Evolutionary conservation across 1,140 invertebrate genomes (phyloP), one percentile per base, ranked within the genome.

Genomic region (Cephus cinctus): DNA sequence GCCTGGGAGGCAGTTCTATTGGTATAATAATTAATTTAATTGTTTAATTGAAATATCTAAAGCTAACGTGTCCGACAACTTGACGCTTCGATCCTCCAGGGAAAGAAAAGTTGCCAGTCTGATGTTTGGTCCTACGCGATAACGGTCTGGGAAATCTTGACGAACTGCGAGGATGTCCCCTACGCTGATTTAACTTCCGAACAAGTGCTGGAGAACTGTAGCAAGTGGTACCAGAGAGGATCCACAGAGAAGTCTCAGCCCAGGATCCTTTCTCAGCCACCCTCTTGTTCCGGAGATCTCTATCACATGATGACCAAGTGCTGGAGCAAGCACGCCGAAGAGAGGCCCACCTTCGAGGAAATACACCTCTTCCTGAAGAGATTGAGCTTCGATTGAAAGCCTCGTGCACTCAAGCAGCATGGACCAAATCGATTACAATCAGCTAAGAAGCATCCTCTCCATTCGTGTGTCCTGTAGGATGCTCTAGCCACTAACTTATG

Each of bases 51-150:
- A 5, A 19, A 40, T 40, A 40, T 6, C 16, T 5, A 40, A 31
- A 30, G 30, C 3, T 30, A 43, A 44, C 15, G 34, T 18, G 34
- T 11, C 6, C 19, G 8, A 20, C 14, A 5, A 9, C 40, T 14
- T 8, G 21, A 2, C 18, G 18, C 41, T 45, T 36, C 11, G 11
- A 14, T 31, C n/a, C 61, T 70, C 3, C 64, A 91, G 88, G 86
- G 86, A 8, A 83, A 86, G 61, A 85, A 82, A 61, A 86, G 81
- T 32, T 81, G 84, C 4, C 82, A 82, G 44, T 84, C 86, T 36
- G 88, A 90, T 61, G 86, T 90, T 2, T 91, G 88, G 88, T 85
- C 87, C 0, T 90, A 89, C 57, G 88, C 85, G 0, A 82, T 90
- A 4, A 88, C 86, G 0, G 73, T 88, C 11, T 91, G 88, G 88